Conservation (phyloP, 2,888 invertebrate genomes). For the Spilosoma lubricipeda region DNA sequence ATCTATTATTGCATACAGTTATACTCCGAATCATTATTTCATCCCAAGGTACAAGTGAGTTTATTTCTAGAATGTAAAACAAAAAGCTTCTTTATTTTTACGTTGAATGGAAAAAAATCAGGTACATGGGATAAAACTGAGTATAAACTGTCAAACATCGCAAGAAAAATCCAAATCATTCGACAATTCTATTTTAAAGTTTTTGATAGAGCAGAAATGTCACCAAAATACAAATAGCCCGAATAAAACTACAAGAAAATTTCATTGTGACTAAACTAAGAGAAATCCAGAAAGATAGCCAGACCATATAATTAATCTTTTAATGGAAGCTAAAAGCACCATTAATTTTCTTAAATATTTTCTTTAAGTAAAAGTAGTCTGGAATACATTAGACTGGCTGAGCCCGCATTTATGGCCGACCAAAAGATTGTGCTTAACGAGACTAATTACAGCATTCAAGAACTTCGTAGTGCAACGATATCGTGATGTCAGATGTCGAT, state of each 20-base stretch:
- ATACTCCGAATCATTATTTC: no score
- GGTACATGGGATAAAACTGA: neutral
- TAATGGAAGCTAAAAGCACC: conserved; percentile 4
- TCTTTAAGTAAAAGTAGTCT: neutral
- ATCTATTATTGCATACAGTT: no score
- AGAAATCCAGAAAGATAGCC: neutral
- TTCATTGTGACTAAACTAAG: neutral
- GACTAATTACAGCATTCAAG: conserved; percentile 28
- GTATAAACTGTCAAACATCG: neutral
- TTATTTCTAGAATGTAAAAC: no score
- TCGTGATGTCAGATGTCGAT: conserved; percentile 31
- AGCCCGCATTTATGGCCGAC: neutral
- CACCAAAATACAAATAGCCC: no score
- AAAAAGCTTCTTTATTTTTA: no score
- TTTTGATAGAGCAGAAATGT: no score
- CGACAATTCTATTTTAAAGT: no score
- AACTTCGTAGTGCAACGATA: conserved; percentile 30
- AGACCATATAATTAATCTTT: neutral
- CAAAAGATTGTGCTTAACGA: conserved; percentile 15
- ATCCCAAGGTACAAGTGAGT: no score
- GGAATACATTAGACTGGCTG: neutral
- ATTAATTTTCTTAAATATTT: neutral
- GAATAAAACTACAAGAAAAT: no score
- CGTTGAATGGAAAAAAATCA: neutral
- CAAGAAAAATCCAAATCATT: neutral